Base-by-base conservation (phyloP, 1,140 invertebrate species). In the Sesamia nonagrioides region DNA sequence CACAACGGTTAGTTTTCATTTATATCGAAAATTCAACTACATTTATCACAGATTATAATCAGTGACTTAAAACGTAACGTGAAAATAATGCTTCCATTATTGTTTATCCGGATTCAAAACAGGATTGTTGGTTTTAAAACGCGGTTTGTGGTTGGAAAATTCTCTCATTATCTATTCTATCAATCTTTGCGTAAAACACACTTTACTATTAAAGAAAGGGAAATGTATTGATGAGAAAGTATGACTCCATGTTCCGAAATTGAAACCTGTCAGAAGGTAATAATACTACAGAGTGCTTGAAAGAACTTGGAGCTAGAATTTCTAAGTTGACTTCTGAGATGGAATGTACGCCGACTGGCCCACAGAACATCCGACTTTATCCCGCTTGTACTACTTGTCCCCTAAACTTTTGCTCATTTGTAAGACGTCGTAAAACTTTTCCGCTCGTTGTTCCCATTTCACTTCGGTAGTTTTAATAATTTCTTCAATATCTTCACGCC, bases 321-420 rank as follows among this genome's bases (percentile, higher is more conserved):
- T 11, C 35, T 40, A 42, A 37, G 17, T 42, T 37, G n/a, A 7
- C 58, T 3, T 17, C 35, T 40, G 8, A 40, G 35, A 40, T 48
- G 40, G 17, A 9, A 48, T 68, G 17, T 1, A 5, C 18, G 40
- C 8, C 2, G 54, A 58, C 21, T 69, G n/a, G 42, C 18, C 66
- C 35, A 61, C 33, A 21, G 37, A 40, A 42, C 42, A 40, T 18
- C 37, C 8, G 18, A 40, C 69, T 73, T 73, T 54, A 54, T 71
- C 68, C 48, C 33, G 48, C 48, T 68, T 27, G 42, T 63, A 35
- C 33, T 63, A 63, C 33, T 40, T 45, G 66, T 50, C 66, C 54
- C 52, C 6, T n/a, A 40, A 73, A 73, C 52, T 73, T 73, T 73
- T 73, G 71, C 71, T 73, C 71, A 73, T 73, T 73, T 73, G 71